phyloP scores from a whole-genome alignment of 2,797 vertebrate genomes.

The Pseudochromis fuscus region DNA sequence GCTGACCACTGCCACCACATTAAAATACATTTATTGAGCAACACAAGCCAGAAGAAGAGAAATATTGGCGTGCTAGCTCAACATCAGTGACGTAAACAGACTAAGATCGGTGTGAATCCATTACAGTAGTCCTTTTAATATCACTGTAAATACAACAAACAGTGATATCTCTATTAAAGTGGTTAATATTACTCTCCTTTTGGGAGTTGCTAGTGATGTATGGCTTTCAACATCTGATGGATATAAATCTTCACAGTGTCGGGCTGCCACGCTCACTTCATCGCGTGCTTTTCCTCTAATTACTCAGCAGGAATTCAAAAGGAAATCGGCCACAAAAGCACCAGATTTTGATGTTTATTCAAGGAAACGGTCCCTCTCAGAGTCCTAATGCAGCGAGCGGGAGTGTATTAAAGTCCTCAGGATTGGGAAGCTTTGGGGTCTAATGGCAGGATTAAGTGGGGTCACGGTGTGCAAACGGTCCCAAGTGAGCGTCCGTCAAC shows the following conservation, averaged over 20 bases:
- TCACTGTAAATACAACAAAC: not conserved
- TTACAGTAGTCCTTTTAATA: not conserved
- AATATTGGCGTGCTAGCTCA: no score
- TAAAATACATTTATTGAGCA: not conserved
- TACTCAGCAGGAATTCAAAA: slow-evolving; percentile 66
- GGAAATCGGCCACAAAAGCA: slow-evolving; percentile 70
- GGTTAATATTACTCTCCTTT: slow-evolving; percentile 21
- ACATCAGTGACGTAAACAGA: no score
- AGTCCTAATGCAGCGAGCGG: slow-evolving; percentile 49
- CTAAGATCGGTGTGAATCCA: not conserved
- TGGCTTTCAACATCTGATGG: slow-evolving; percentile 47
- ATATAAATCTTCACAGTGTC: slow-evolving; percentile 39
- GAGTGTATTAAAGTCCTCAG: slow-evolving; percentile 59
- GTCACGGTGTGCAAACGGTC: slow-evolving; percentile 66
- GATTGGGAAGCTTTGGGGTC: slow-evolving; percentile 65
- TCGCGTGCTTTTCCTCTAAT: slow-evolving; percentile 62
- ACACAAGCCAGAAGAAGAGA: not conserved
- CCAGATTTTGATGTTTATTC: slow-evolving; percentile 73
- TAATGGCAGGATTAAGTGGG: slow-evolving; percentile 75
- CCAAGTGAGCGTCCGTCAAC: slow-evolving; percentile 67
- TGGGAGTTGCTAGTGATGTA: slow-evolving; percentile 45
- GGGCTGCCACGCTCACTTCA: slow-evolving; percentile 48
- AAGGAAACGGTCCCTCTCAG: slow-evolving; percentile 70
- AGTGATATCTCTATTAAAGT: slow-evolving; percentile 33
- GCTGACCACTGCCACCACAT: no score